Conservation (phyloP, 1,140 invertebrate species). For the Zaprionus davidi region DNA sequence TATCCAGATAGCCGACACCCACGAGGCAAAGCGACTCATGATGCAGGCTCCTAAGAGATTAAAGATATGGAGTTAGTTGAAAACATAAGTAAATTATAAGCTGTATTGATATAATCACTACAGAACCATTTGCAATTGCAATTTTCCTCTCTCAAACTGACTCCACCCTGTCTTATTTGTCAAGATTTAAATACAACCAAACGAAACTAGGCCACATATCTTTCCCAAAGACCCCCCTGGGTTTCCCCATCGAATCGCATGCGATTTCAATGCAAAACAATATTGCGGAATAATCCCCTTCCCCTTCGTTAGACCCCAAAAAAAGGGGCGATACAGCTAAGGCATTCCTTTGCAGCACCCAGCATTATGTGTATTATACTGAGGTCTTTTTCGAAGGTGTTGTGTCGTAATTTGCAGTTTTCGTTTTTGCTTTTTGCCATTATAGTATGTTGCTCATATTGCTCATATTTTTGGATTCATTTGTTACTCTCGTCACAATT, state of each 20-base stretch:
- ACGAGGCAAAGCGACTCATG: slow-evolving; percentile 82
- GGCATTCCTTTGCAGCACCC: slow-evolving; percentile 76
- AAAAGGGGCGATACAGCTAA: slow-evolving; percentile 78
- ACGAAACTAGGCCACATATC: neutral
- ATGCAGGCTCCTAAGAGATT: slow-evolving; percentile 71
- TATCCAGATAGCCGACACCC: slow-evolving; percentile 81
- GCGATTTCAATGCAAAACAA: slow-evolving; percentile 14
- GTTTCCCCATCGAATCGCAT: slow-evolving; percentile 7
- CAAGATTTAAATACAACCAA: neutral
- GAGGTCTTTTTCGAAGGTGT: slow-evolving; percentile 81
- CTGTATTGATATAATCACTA: neutral
- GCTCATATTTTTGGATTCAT: slow-evolving; percentile 71
- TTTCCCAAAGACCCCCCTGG: neutral
- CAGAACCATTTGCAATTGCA: neutral
- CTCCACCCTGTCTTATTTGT: neutral
- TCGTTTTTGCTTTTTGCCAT: slow-evolving; percentile 78
- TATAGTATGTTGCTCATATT: slow-evolving; percentile 81
- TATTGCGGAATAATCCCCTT: slow-evolving; percentile 8
- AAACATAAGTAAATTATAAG: too few relatives aligned
- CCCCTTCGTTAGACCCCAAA: too few relatives aligned
- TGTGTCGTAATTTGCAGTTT: slow-evolving; percentile 83
- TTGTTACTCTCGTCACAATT: slow-evolving; percentile 75
- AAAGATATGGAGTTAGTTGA: neutral
- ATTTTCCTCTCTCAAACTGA: neutral
- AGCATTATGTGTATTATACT: slow-evolving; percentile 70